Evolutionary conservation across 2,113 vertebrate genomes (phyloP), one percentile per base, ranked within the genome.

Genomic region (Petrocephalus microphthalmus): DNA sequence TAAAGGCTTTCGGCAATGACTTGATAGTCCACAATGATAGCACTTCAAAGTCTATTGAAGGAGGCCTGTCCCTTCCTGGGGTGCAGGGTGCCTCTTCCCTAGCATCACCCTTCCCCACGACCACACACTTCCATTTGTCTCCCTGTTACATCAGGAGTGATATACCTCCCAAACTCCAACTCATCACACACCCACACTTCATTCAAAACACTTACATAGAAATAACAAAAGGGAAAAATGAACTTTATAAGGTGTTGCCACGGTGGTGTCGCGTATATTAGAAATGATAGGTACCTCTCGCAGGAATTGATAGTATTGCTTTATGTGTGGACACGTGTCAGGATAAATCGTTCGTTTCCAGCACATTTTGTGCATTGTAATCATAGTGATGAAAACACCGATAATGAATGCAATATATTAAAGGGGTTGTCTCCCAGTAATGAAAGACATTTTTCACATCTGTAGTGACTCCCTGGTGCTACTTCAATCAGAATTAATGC

Each of bases 361-460:
- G 52, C n/a, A 17, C 29, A 15, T 56, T n/a, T 25, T 0, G 3
- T 37, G 84, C 29, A 57, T 85, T 37, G n/a, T 33, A 85, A 85
- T 54, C 71, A 78, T 78, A 19, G 71, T 78, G 71, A 33, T 53
- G 11, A 54, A 86, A 45, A 57, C 17, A 20, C 85, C 42, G 33
- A 33, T 37, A 56, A 86, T 60, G 85, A 60, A 86, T 60, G 15
- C 2, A 8, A 15, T 86, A 17, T 78, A 45, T 87, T 13, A 71
- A 74, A 15, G 47, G 86, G 60, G 25, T 71, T 15, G 57, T 64
- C 56, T 87, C 56, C 0, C 60, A 87, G 37, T 22, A 87, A 87
- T 87, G 57, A 87, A 87, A 87, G 86, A 29, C 13, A 87, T 87
- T 52, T 49, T 45, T 84, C 71, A 78, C 33, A 78, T 78, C 33